Conservation (phyloP, 2,888 invertebrate species). For the Trisateles emortualis region DNA sequence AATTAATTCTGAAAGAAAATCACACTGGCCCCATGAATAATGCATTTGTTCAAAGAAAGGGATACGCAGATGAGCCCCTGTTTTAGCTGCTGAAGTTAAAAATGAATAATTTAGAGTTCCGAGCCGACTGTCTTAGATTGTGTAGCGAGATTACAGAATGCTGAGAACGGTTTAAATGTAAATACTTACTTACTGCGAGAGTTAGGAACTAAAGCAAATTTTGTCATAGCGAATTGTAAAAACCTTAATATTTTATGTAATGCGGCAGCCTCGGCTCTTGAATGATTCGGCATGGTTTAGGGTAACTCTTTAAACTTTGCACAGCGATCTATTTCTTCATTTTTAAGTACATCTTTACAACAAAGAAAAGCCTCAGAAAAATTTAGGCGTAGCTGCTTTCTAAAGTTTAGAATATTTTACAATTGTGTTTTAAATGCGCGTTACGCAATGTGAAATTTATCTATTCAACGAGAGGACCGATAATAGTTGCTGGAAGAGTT, state of each 20-base stretch:
- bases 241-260: neutral
- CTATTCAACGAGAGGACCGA: constrained; percentile 61
- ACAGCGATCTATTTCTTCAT: neutral
- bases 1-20: constrained; percentile 70
- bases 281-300: neutral
- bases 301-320: neutral
- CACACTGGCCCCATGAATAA: constrained; percentile 71
- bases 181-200: neutral
- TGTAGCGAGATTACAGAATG: constrained; percentile 28
- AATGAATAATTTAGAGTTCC: constrained; percentile 74
- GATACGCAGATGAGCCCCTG: constrained; percentile 73
- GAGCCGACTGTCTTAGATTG: constrained; percentile 38
- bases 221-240: neutral
- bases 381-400: constrained; percentile 29
- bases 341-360: neutral
- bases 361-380: constrained; percentile 11
- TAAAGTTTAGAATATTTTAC: constrained; percentile 31
- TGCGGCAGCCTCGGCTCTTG: constrained; percentile 9
- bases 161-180: constrained; percentile 9
- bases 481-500: constrained; percentile 54
- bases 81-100: constrained; percentile 68
- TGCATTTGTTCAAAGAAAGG: constrained; percentile 71
- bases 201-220: neutral
- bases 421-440: constrained; percentile 34
- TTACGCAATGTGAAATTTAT: constrained; percentile 61